Base-by-base conservation (phyloP, 2,113 vertebrate genomes). In the Stigmatopora argus region DNA sequence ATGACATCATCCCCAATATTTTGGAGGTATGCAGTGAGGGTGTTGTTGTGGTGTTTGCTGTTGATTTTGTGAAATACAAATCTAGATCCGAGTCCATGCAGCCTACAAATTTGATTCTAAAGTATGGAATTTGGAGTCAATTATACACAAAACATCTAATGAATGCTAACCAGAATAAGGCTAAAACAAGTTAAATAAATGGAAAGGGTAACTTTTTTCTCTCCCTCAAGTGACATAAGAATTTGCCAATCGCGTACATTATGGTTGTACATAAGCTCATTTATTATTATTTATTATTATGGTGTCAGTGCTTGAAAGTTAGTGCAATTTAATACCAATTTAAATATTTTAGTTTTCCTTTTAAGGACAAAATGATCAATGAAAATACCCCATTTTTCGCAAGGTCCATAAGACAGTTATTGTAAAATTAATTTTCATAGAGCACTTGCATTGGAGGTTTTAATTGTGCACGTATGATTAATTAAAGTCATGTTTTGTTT, bases 1-100 rank as follows among this genome's bases (percentile, higher is more conserved):
- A 17, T 0, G 95, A 98, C 77, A 98, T 99, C 77, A 98, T 98
- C 71, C 97, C 97, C 76, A 98, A 98, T 38, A 74, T 99, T 60
- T 81, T 99, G 14, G 97, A 99, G 95, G 97, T 97, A 74, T 18
- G 67, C 38, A 34, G 9, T 0, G 3, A 15, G 15, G n/a, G 2
- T 6, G 13, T 56, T 8, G 31, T 56, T 7, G 53, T 56, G 53
- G 14, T 7, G 14, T 56, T 56, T 55, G 26, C 26, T 7, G 13
- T 55, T 55, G 26, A 26, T 15, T 31, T 11, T 14, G 21, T 55
- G 21, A 31, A 2, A 13, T 12, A 26, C 21, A 55, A 26, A 55
- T 55, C 53, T 1, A 1, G 19, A 11, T 19, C 7, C n/a, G 48
- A n/a, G 2, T 51, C 17, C 6, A 18, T 51, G 48, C 7, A n/a